These are phyloP conservation scores for Eupithecia subfuscata DNA, from an alignment of 2,888 invertebrate genomes.

Conservation along the genomic window DNA sequence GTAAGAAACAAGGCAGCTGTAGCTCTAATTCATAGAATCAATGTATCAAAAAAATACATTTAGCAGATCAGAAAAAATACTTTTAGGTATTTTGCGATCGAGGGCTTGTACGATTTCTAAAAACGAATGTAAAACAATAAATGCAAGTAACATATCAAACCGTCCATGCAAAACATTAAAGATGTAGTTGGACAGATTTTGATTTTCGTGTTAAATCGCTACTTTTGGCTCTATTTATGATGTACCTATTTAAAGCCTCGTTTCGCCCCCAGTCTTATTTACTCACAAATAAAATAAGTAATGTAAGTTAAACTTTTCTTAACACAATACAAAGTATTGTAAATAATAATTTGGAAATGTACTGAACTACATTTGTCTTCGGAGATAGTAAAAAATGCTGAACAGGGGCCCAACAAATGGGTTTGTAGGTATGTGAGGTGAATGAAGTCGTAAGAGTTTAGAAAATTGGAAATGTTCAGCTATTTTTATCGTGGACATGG, in stretches of 20 bases:
- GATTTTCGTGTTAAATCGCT: neutral
- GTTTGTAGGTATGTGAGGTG: neutral
- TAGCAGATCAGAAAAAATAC: neutral
- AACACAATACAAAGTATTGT: neutral
- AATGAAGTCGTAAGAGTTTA: neutral
- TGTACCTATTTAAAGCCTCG: neutral
- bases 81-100: neutral
- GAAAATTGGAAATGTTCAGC: neutral
- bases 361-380: neutral
- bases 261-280: neutral
- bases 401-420: neutral
- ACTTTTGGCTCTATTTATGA: neutral
- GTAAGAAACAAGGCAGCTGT: slow-evolving; percentile 12
- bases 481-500: neutral
- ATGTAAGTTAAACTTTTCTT: neutral
- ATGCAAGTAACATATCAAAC: slow-evolving; percentile 1
- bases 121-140: slow-evolving; percentile 2
- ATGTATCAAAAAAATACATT: neutral
- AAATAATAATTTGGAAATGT: neutral
- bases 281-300: neutral
- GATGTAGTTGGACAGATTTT: neutral
- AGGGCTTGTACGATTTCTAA: neutral
- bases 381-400: neutral
- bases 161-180: neutral
- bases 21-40: neutral